Percentiles rank a stretch among this genome's conserved stretches.
These are phyloP conservation scores for Otolemur garnettii DNA, from an alignment of 2,113 vertebrate species.

Conservation along the genomic window DNA sequence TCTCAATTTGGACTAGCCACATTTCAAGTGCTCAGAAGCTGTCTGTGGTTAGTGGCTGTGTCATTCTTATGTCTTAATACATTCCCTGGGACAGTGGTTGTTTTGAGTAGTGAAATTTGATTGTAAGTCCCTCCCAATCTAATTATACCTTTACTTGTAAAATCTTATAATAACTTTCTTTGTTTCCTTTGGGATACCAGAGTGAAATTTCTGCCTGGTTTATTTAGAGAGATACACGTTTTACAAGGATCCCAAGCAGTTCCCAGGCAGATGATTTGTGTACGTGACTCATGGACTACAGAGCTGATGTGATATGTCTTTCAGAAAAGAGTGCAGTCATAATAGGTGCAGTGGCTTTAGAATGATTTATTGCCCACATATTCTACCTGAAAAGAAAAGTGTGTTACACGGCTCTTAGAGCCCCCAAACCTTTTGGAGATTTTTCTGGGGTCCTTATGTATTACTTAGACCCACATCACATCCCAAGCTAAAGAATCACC, in stretches of 20 bases:
- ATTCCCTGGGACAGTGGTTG: not conserved
- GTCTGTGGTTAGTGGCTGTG: not conserved
- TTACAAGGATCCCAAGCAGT: not conserved
- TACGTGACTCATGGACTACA: not conserved
- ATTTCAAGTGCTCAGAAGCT: not conserved
- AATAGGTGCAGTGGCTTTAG: not conserved
- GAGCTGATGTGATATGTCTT: not conserved
- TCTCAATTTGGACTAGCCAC: not conserved
- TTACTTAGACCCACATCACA: not conserved
- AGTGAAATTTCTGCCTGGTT: not conserved
- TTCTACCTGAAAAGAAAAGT: not conserved
- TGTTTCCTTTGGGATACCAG: constrained; percentile 1
- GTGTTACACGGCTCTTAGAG: not conserved
- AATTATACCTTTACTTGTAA: not conserved
- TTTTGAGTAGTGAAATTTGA: not conserved
- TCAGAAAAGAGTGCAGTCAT: not conserved
- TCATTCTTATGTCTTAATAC: not conserved
- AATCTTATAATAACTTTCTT: not conserved
- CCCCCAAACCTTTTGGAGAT: not conserved
- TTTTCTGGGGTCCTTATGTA: not conserved
- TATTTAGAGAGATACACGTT: not conserved
- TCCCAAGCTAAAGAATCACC: not conserved
- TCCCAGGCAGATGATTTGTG: not conserved
- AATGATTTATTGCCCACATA: not conserved
- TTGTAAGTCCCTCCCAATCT: not conserved